Evolutionary conservation across 2,113 vertebrate genomes (phyloP).

Genomic region (Lathamus discolor): DNA sequence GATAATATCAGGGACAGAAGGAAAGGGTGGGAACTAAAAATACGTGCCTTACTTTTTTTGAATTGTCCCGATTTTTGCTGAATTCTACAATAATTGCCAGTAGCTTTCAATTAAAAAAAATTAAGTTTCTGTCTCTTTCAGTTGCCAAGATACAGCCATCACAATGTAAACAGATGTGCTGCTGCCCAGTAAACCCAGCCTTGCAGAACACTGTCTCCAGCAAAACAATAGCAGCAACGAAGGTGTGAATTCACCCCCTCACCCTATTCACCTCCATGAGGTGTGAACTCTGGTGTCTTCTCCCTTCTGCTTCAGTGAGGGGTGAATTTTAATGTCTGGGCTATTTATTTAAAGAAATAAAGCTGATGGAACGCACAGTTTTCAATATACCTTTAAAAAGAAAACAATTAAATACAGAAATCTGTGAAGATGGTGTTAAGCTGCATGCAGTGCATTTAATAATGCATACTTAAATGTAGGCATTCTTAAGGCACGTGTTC

Average conservation of each 20-base stretch:
- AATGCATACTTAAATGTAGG: background rate
- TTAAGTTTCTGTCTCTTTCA: constrained; percentile 39
- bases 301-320: background rate
- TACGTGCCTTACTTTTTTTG: background rate
- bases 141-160: constrained; percentile 44
- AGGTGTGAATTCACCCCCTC: constrained; percentile 47
- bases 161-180: constrained; percentile 47
- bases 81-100: constrained; percentile 30
- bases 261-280: constrained; percentile 27
- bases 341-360: background rate
- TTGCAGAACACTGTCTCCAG: constrained; percentile 46
- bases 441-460: background rate
- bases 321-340: constrained; percentile 3
- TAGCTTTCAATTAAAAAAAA: constrained; percentile 35
- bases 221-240: constrained; percentile 46
- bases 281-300: constrained; percentile 7
- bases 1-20: background rate
- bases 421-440: background rate
- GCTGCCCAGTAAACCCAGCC: constrained; percentile 47
- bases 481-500: background rate
- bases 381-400: background rate
- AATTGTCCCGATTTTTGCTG: constrained; percentile 1
- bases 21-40: constrained; percentile 8
- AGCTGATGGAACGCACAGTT: background rate
- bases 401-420: background rate